phyloP scores from a whole-genome alignment of 2,797 vertebrate species.

The Knipowitschia caucasica region DNA sequence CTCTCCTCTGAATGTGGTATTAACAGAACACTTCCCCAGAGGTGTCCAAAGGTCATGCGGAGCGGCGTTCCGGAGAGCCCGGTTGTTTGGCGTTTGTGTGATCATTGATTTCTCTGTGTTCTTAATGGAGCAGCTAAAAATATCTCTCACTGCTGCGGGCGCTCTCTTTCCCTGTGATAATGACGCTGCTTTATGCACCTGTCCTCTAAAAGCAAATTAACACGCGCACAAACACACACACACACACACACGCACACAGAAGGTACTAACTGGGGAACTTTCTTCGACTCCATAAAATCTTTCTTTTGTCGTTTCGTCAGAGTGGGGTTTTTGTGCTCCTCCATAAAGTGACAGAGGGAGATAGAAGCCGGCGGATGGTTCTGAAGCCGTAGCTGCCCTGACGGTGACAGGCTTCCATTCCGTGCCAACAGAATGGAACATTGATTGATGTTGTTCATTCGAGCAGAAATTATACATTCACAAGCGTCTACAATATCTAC shows the following conservation, averaged over 20 bases:
- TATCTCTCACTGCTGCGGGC: slow-evolving; percentile 40
- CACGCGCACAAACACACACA: no score
- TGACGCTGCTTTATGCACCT: slow-evolving; percentile 27
- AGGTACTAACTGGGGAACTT: neutral
- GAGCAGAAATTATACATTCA: no score
- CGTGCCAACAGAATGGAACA: no score
- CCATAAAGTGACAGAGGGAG: no score
- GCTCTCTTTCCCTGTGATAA: slow-evolving; percentile 29
- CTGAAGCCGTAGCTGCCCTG: no score
- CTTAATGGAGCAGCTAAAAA: slow-evolving; percentile 71
- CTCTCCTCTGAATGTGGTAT: slow-evolving; percentile 26
- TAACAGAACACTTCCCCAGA: slow-evolving; percentile 33
- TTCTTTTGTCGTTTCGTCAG: no score
- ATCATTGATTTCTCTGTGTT: slow-evolving; percentile 68
- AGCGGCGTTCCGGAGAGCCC: slow-evolving; percentile 20
- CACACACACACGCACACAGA: no score
- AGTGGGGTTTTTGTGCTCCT: no score
- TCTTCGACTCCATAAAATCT: neutral
- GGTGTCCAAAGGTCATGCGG: slow-evolving; percentile 52
- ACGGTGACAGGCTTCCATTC: no score
- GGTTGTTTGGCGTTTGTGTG: slow-evolving; percentile 45
- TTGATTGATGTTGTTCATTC: no score
- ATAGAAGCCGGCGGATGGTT: no score
- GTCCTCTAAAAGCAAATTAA: slow-evolving; percentile 12
- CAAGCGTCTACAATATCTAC: no score